A percentile compares a stretch with the other conserved stretches of the same genome.
Conservation (phyloP, 2,888 invertebrate species). For the Stenchaetothrips biformis region DNA sequence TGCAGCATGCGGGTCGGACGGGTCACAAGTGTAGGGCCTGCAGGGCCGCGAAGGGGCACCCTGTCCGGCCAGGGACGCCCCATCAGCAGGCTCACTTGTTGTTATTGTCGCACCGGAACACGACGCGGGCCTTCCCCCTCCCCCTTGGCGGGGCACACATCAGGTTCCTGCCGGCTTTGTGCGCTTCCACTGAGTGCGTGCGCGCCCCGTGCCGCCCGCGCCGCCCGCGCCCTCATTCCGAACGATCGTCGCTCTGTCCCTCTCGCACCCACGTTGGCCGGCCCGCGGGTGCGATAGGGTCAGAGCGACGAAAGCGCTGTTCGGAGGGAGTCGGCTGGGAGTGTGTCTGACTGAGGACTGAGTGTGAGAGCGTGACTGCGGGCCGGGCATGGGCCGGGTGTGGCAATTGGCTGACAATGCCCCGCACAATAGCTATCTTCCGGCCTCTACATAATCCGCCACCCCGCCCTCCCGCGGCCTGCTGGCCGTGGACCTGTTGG, state of each 20-base stretch:
- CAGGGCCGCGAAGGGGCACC: neutral
- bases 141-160: neutral
- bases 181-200: neutral
- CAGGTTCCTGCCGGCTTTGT: neutral
- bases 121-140: neutral
- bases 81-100: neutral
- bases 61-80: neutral
- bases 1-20: too few relatives aligned
- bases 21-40: too few relatives aligned
- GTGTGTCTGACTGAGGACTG: neutral
- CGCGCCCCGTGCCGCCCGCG: neutral
- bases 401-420: conserved; percentile 9
- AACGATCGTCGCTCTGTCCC: neutral
- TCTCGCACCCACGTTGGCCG: neutral
- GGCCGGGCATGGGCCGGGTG: neutral
- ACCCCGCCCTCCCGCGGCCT: too few relatives aligned
- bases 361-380: neutral
- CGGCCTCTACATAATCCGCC: neutral
- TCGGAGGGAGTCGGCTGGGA: neutral
- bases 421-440: neutral
- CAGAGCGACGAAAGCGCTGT: neutral
- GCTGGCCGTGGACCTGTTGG: neutral
- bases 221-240: neutral
- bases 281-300: neutral
- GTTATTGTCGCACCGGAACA: conserved; percentile 1